A percentile compares a stretch with the other conserved stretches of the same genome.
Evolutionary conservation across 2,888 invertebrate species (phyloP).

Genomic region (Dinocampus coccinellae): DNA sequence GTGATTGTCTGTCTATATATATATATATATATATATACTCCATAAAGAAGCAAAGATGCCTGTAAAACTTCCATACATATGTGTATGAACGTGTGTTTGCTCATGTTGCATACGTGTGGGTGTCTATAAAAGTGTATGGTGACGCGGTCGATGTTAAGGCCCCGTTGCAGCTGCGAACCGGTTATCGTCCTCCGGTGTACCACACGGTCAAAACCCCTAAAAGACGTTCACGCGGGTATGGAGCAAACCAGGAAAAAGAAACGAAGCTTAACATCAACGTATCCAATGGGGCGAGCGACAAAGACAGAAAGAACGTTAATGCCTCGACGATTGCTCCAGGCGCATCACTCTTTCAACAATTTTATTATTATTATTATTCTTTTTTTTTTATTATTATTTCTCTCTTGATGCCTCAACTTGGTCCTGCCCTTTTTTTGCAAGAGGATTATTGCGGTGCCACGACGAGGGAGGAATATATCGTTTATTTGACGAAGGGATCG

Average conservation of each 20-base stretch:
- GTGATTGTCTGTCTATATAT: constrained; percentile 33
- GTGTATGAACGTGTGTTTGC: constrained; percentile 6
- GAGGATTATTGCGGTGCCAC: constrained; percentile 14
- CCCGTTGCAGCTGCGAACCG: constrained; percentile 66
- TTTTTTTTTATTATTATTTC: not conserved
- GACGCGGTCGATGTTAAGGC: constrained; percentile 7
- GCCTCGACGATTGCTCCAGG: constrained; percentile 12
- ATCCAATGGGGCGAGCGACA: not conserved
- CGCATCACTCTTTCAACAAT: not conserved
- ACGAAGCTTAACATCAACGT: not conserved
- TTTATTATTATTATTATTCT: no score
- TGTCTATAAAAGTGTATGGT: constrained; percentile 9
- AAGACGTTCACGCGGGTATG: constrained; percentile 21
- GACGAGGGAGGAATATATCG: constrained; percentile 24
- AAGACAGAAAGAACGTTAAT: constrained; percentile 17
- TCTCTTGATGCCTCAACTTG: not conserved
- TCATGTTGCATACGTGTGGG: not conserved
- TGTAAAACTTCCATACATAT: not conserved
- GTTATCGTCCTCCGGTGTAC: constrained; percentile 54
- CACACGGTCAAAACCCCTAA: constrained; percentile 27
- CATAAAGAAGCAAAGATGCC: constrained; percentile 27
- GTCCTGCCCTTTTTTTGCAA: constrained; percentile 13
- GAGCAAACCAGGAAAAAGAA: constrained; percentile 13
- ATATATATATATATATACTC: not conserved
- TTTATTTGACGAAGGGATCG: constrained; percentile 24